Base-by-base conservation (phyloP, 37 sponge, comb jelly and placozoan genomes). In the Beroe ovata region DNA sequence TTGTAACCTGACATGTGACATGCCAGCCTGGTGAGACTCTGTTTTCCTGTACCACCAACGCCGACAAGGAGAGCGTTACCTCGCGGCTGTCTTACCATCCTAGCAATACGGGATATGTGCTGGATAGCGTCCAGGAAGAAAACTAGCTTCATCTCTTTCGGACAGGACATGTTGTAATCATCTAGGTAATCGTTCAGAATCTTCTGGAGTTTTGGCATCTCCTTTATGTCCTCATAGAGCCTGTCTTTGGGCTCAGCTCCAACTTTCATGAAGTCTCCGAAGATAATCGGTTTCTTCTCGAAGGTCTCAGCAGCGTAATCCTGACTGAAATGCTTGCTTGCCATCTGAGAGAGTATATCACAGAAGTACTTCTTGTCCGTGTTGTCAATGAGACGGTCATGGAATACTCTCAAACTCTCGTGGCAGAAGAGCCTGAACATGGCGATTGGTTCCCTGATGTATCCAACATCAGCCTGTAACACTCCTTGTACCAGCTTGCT, bases 51-150 rank as follows among this genome's bases (percentile, higher is more conserved):
- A 25, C 99, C 99, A 35, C 99, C 99, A 16, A 98, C 94, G 11
- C 99, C 99, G n/a, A 98, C 96, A 25, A 98, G 93, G 11, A 98
- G 94, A 26, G 99, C 99, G 84, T 98, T 98, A 0, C 99, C 99
- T 20, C 95, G 90, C 11, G 99, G 96, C 91, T 98, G 99, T 0
- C 99, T 91, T 0, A 95, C 92, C 93, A 98, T 98, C 16, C 99
- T 92, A 62, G 96, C 99, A 90, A 98, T 98, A 89, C 99, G 93
- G 47, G 96, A 93, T 18, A 98, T 93, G 91, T 98, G 99, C 72
- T 96, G 91, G 38, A 96, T 88, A 2, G 99, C 99, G 91, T 98
- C 99, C 62, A 98, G 90, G 90, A 98, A 98, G 90, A 98, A 96
- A 1, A 98, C 99, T 8, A 98, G 90, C 91, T 98, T 98, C 99